Evolutionary conservation across 2,113 vertebrate genomes (phyloP).

Genomic region (Rhea americana): DNA sequence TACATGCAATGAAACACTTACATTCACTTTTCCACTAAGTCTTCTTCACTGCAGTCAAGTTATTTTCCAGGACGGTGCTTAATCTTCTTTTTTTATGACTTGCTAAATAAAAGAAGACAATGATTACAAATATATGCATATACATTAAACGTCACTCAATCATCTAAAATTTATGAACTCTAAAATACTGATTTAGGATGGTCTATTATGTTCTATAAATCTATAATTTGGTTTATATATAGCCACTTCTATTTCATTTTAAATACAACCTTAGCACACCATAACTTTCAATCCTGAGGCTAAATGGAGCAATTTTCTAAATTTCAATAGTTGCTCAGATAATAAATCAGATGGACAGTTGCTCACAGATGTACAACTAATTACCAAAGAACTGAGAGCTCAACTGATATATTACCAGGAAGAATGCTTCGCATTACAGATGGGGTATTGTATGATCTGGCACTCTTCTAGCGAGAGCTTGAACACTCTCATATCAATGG

Average conservation of each 20-base stretch:
- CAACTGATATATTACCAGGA: slow-evolving; percentile 4
- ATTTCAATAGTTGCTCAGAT: background rate
- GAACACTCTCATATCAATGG: background rate
- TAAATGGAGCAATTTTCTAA: slow-evolving; percentile 14
- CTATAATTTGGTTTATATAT: slow-evolving; percentile 15
- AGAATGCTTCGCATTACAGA: slow-evolving; percentile 33
- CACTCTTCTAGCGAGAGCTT: background rate
- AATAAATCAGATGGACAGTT: slow-evolving; percentile 57
- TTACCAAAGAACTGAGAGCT: slow-evolving; percentile 23
- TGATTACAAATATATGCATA: slow-evolving; percentile 30
- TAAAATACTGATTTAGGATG: slow-evolving; percentile 32
- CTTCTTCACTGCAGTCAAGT: slow-evolving; percentile 54
- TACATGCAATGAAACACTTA: slow-evolving; percentile 44
- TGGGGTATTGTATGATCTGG: background rate
- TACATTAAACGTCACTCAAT: background rate
- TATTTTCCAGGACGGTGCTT: slow-evolving; percentile 57
- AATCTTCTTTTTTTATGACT: slow-evolving; percentile 27
- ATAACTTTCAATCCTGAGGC: slow-evolving; percentile 28
- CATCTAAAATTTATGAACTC: slow-evolving; percentile 33
- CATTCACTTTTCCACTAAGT: slow-evolving; percentile 54
- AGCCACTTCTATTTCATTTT: slow-evolving; percentile 45
- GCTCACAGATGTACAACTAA: slow-evolving; percentile 58
- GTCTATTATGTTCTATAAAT: slow-evolving; percentile 3
- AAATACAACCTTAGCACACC: slow-evolving; percentile 28
- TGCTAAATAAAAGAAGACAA: slow-evolving; percentile 38